Conservation (phyloP, 1,140 invertebrate genomes). For the Orius laevigatus region DNA sequence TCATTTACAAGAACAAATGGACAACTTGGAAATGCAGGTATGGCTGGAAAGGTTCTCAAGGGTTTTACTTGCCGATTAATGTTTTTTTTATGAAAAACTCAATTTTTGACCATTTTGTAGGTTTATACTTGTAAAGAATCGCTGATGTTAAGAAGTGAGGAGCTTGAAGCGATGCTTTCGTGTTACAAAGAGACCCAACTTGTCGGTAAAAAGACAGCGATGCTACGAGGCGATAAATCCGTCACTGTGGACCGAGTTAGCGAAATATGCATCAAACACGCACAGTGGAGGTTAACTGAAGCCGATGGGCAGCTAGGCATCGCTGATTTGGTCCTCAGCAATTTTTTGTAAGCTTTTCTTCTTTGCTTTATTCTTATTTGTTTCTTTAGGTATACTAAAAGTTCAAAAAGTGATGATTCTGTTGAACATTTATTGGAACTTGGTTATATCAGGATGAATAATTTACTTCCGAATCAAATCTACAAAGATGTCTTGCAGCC, state of each 20-base stretch:
- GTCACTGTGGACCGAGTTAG: conserved; percentile 69
- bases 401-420: conserved; percentile 89
- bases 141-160: conserved; percentile 71
- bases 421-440: conserved; percentile 93
- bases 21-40: conserved; percentile 50
- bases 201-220: conserved; percentile 36
- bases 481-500: conserved; percentile 86
- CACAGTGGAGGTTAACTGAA: conserved; percentile 95
- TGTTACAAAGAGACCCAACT: conserved; percentile 79
- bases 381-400: conserved; percentile 69
- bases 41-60: neutral
- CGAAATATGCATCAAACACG: conserved; percentile 97
- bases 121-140: conserved; percentile 84
- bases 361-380: conserved; percentile 5
- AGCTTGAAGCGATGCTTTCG: conserved; percentile 64
- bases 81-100: neutral
- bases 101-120: conserved; percentile 24
- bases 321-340: conserved; percentile 85
- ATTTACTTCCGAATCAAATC: conserved; percentile 83
- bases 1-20: conserved; percentile 45
- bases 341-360: conserved; percentile 60
- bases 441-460: conserved; percentile 91
- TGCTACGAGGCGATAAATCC: conserved; percentile 39
- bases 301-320: conserved; percentile 94
- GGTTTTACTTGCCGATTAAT: neutral